These are phyloP conservation scores for Pelecanoides urinatrix DNA, from an alignment of 2,113 vertebrate species.

Conservation along the genomic window DNA sequence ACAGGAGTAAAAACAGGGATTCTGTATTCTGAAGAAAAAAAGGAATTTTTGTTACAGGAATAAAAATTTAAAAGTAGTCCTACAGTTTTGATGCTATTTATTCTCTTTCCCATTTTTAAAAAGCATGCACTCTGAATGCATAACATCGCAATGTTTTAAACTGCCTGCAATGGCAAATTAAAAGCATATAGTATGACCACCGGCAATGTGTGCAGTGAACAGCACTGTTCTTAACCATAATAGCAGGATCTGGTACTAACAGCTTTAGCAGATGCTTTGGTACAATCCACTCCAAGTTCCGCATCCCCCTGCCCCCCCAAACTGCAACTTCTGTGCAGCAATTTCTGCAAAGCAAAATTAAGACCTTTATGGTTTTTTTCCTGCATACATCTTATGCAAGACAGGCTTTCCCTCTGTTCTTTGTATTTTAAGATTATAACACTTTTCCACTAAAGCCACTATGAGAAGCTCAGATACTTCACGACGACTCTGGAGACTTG, in stretches of 20 bases:
- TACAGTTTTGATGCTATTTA: neutral
- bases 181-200: neutral
- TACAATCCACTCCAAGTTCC: neutral
- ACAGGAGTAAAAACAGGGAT: neutral
- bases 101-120: neutral
- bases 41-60: neutral
- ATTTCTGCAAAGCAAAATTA: neutral
- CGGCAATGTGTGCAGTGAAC: neutral
- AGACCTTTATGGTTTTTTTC: neutral
- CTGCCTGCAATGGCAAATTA: neutral
- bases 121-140: neutral
- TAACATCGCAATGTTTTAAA: neutral
- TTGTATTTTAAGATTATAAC: neutral
- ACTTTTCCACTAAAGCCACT: neutral
- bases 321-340: neutral
- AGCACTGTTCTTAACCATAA: neutral
- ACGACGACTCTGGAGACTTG: neutral
- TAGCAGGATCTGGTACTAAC: neutral
- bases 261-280: neutral
- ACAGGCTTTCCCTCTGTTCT: neutral
- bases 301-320: neutral
- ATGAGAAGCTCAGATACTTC: neutral
- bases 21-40: neutral
- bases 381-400: neutral
- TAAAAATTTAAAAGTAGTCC: neutral